Conservation (phyloP, 2,797 vertebrate species). For the Paedocypris micromegethes region DNA sequence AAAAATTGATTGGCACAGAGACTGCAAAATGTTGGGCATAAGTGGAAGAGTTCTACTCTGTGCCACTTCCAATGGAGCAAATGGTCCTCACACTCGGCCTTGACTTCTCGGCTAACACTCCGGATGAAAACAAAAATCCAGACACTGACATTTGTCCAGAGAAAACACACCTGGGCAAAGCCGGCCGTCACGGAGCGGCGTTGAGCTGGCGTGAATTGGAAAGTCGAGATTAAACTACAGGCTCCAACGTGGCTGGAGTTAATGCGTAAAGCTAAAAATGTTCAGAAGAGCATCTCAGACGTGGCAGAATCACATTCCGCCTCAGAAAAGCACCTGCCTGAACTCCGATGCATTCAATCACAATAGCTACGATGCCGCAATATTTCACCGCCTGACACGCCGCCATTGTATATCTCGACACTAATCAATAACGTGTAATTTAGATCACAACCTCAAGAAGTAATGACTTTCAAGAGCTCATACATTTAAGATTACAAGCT, state of each 20-base stretch:
- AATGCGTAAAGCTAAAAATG: too few relatives aligned
- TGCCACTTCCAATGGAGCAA: conserved; percentile 27
- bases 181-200: too few relatives aligned
- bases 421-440: conserved; percentile 30
- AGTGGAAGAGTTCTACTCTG: conserved; percentile 7
- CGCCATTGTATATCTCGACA: conserved; percentile 5
- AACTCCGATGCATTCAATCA: neutral
- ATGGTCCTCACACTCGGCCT: conserved; percentile 20
- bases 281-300: too few relatives aligned
- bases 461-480: conserved; percentile 16
- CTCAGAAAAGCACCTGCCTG: neutral
- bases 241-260: too few relatives aligned
- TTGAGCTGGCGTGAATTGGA: too few relatives aligned
- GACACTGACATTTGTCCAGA: too few relatives aligned
- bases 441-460: conserved; percentile 19
- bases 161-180: too few relatives aligned
- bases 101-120: conserved; percentile 16
- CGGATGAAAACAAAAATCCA: conserved; percentile 4
- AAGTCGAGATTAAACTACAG: too few relatives aligned
- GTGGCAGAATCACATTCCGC: neutral
- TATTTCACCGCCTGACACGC: neutral
- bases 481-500: conserved; percentile 8
- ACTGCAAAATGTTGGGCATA: conserved; percentile 34
- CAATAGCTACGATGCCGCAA: neutral
- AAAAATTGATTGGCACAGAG: conserved; percentile 20